Percentiles rank a stretch among this genome's conserved stretches.
These are phyloP conservation scores for Perizoma flavofasciatum DNA, from an alignment of 2,888 invertebrate genomes.

Conservation along the genomic window DNA sequence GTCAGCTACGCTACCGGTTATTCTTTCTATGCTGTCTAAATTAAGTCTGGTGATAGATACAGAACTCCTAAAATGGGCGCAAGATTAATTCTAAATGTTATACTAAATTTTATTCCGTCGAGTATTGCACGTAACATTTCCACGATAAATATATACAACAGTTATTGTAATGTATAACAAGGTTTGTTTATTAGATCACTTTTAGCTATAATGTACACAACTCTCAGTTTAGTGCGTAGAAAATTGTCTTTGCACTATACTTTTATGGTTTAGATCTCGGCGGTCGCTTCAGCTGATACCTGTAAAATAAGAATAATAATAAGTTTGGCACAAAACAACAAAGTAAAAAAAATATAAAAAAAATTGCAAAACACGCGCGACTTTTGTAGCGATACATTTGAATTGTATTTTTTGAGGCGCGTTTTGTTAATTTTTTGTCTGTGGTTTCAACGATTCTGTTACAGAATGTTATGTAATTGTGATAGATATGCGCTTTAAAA, in stretches of 20 bases:
- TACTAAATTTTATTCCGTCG: constrained; percentile 56
- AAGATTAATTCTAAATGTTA: constrained; percentile 53
- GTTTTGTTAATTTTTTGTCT: no score
- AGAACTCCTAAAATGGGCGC: constrained; percentile 41
- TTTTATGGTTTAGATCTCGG: constrained; percentile 57
- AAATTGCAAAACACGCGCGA: no score
- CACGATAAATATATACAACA: constrained; percentile 63
- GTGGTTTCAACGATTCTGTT: no score
- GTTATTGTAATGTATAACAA: constrained; percentile 46
- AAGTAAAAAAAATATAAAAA: not conserved
- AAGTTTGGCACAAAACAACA: not conserved
- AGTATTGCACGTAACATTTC: constrained; percentile 68
- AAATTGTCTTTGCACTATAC: constrained; percentile 50
- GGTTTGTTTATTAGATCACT: constrained; percentile 44
- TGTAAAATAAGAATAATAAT: constrained; percentile 34
- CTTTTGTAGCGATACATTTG: no score
- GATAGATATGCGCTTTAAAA: no score
- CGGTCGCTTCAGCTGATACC: constrained; percentile 63
- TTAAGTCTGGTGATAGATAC: constrained; percentile 48
- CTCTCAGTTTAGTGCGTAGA: constrained; percentile 29
- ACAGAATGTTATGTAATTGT: no score
- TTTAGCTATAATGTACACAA: constrained; percentile 34
- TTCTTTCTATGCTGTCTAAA: constrained; percentile 48
- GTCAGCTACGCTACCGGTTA: constrained; percentile 30
- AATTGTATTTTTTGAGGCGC: no score